phyloP scores from a whole-genome alignment of 2,797 vertebrate species.

The Spinus pinus region DNA sequence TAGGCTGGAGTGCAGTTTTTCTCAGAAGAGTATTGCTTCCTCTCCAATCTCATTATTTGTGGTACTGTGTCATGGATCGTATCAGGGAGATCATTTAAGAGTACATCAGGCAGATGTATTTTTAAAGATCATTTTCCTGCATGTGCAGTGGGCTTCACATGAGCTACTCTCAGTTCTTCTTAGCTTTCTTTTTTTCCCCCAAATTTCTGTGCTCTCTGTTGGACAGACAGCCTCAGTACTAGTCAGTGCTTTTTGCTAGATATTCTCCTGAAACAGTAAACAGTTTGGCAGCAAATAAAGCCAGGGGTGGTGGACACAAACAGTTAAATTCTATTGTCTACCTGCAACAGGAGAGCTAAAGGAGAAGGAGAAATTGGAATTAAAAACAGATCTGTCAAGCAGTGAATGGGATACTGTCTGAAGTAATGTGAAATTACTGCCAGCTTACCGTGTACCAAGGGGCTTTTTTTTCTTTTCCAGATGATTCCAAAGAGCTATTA shows the following conservation, averaged over 20 bases:
- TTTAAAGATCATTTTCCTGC: not conserved
- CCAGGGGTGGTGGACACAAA: not conserved
- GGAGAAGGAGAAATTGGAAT: not conserved
- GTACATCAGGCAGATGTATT: not conserved
- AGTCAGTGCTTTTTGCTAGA: not conserved
- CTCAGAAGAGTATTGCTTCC: not conserved
- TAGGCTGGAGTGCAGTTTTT: not conserved
- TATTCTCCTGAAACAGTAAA: not conserved
- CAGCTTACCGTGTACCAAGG: not conserved
- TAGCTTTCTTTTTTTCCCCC: fast-evolving
- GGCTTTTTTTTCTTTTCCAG: not conserved
- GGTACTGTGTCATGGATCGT: not conserved
- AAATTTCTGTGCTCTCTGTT: not conserved
- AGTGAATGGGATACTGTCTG: not conserved
- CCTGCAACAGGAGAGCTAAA: not conserved
- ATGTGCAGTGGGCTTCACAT: not conserved
- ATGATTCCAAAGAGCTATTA: not conserved
- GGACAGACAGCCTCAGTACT: not conserved
- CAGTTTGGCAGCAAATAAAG: not conserved
- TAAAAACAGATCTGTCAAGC: not conserved
- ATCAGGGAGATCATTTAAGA: not conserved
- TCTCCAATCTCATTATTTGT: not conserved
- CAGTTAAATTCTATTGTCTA: constrained; percentile 5
- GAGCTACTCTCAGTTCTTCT: not conserved
- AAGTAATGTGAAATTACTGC: constrained; percentile 2